Conservation (phyloP, 2,113 vertebrate genomes). For the Cephalopholis sonnerati region DNA sequence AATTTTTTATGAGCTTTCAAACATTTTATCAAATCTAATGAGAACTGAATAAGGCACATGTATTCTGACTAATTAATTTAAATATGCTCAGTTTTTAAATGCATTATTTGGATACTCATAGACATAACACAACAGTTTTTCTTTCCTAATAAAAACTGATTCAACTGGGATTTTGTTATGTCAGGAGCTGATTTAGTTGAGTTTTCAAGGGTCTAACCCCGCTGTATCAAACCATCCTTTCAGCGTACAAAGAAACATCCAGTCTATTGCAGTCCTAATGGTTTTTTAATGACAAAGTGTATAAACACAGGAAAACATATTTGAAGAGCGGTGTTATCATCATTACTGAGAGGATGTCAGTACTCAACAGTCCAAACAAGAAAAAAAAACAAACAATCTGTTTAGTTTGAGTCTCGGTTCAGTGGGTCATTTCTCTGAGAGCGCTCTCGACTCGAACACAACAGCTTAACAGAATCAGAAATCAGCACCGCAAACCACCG, state of each 20-base stretch:
- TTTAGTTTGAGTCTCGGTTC: conserved; percentile 32
- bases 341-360: neutral
- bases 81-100: no score
- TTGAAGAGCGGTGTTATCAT: conserved; percentile 4
- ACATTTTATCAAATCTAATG: no score
- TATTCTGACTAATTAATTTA: neutral
- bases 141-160: neutral
- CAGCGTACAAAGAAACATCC: neutral
- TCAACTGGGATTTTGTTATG: neutral
- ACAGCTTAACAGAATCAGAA: conserved; percentile 30
- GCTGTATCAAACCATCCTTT: neutral
- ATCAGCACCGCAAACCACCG: neutral
- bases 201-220: neutral
- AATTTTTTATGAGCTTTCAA: no score
- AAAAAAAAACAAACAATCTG: conserved; percentile 20
- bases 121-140: no score
- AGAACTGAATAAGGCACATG: neutral
- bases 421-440: conserved; percentile 33
- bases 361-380: conserved; percentile 23
- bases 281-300: conserved; percentile 34
- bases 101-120: no score
- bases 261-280: conserved; percentile 6
- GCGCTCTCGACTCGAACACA: conserved; percentile 4
- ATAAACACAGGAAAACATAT: conserved; percentile 22
- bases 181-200: neutral